These are phyloP conservation scores for Nephrotoma guestfalica DNA, from an alignment of 2,888 invertebrate genomes.

Conservation along the genomic window DNA sequence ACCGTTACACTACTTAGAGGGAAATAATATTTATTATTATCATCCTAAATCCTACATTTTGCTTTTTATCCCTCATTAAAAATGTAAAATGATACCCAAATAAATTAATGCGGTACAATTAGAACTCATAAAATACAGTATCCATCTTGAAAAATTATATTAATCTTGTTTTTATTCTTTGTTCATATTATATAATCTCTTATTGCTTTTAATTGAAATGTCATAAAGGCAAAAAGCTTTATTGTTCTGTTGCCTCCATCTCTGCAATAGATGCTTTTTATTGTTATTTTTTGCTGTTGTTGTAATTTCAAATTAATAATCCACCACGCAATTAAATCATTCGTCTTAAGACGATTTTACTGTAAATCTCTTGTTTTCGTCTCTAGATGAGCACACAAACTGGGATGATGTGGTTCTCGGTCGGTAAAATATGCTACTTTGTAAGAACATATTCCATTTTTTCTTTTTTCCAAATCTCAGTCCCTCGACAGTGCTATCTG, in stretches of 20 bases:
- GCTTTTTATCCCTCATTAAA: not conserved
- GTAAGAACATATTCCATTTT: not conserved
- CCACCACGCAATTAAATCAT: not conserved
- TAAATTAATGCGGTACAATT: not conserved
- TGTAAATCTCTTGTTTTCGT: not conserved
- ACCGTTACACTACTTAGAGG: not conserved
- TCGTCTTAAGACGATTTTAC: not conserved
- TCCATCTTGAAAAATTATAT: not conserved
- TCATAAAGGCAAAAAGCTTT: not conserved
- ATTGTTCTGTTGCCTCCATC: not conserved
- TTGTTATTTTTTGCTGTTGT: not conserved
- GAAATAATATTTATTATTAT: not conserved
- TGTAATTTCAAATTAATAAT: not conserved
- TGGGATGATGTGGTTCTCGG: not conserved
- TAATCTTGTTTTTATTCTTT: not conserved
- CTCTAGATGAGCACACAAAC: not conserved
- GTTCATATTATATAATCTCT: not conserved
- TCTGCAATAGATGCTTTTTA: not conserved
- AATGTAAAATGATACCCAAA: not conserved
- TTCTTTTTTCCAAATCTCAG: not conserved
- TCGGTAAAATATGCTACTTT: not conserved
- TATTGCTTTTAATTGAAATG: slow-evolving; percentile 1
- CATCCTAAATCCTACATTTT: not conserved
- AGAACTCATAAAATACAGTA: not conserved
- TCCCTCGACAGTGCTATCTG: not conserved